Evolutionary conservation across 1,140 invertebrate species (phyloP).

Genomic region (Drosophila teissieri): DNA sequence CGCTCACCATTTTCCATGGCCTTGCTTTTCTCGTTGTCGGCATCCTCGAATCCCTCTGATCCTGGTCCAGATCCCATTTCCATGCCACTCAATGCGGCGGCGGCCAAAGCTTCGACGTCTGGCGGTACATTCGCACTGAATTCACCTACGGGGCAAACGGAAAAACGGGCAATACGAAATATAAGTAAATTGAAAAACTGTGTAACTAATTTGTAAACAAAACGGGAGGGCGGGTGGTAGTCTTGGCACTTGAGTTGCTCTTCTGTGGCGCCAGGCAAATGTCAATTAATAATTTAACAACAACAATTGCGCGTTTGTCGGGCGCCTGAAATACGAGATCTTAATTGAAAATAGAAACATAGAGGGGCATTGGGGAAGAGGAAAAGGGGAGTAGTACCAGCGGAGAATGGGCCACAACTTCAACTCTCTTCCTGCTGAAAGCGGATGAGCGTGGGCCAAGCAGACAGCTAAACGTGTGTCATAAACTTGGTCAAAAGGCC

Average conservation of each 20-base stretch:
- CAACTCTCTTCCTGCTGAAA: constrained; percentile 25
- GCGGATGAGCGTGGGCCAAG: constrained; percentile 54
- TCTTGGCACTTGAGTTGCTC: constrained; percentile 49
- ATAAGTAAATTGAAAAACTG: constrained; percentile 60
- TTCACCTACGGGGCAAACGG: constrained; percentile 57
- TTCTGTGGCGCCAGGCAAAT: constrained; percentile 57
- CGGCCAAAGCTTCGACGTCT: constrained; percentile 40
- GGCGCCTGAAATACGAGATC: constrained; percentile 64
- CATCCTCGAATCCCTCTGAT: constrained; percentile 8
- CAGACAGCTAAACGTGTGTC: constrained; percentile 50
- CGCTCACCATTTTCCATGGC: constrained; percentile 43
- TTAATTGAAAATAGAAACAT: constrained; percentile 55
- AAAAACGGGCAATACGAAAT: constrained; percentile 32
- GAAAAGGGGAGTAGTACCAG: neutral
- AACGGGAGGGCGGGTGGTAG: neutral
- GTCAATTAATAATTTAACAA: constrained; percentile 65
- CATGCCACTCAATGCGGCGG: constrained; percentile 46
- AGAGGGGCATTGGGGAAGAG: constrained; percentile 1
- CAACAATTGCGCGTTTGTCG: constrained; percentile 61
- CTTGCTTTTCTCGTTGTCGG: constrained; percentile 27
- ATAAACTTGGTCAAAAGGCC: constrained; percentile 65
- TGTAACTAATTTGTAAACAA: constrained; percentile 56
- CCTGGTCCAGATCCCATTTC: constrained; percentile 36
- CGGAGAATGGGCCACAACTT: neutral
- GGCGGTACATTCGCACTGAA: constrained; percentile 42